Evolutionary conservation across 2,113 vertebrate species (phyloP), one percentile per base, ranked within the genome.

Genomic region (Camarhynchus parvulus): DNA sequence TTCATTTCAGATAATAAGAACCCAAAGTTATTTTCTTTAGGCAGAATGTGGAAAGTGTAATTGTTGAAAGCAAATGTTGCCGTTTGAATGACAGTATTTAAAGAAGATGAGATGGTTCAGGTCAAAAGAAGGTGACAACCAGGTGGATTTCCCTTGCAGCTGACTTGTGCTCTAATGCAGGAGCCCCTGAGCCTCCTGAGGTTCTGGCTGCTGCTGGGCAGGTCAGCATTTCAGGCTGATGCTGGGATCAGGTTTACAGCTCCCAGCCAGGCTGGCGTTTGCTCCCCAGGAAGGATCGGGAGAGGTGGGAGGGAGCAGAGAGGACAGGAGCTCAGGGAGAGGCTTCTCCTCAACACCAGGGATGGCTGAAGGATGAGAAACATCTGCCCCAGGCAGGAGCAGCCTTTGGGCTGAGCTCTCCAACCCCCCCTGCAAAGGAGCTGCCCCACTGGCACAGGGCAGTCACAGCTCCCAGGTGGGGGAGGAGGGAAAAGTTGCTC

Each of bases 41-140:
- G 69, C 74, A 77, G 50, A 78, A 69, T 56, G 58, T 63, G 90
- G 73, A 93, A 94, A 92, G 50, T 7, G 1, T 12, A 89, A 72
- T 14, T 69, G 78, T 67, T 9, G 12, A 94, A 79, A 79, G 72
- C 52, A 91, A 56, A 41, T 53, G 28, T 0, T 83, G 76, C 49
- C 10, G 30, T 64, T 37, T 89, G 78, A 95, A 73, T 13, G 46
- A 59, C 23, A 63, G 59, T 49, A 72, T 88, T 92, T 95, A 88
- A 87, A 82, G 86, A 76, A 74, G 79, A 94, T 55, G 79, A 91
- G 56, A 44, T 31, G 9, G 58, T 24, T 87, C 49, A 27, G 93
- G 92, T 93, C 94, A 93, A 62, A 93, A 79, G 37, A 92, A 97
- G 92, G 95, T 82, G 79, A 96, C 87, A 81, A 83, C 13, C 74